Evolutionary conservation across 2,113 vertebrate species (phyloP).

Genomic region (Pimephales promelas): DNA sequence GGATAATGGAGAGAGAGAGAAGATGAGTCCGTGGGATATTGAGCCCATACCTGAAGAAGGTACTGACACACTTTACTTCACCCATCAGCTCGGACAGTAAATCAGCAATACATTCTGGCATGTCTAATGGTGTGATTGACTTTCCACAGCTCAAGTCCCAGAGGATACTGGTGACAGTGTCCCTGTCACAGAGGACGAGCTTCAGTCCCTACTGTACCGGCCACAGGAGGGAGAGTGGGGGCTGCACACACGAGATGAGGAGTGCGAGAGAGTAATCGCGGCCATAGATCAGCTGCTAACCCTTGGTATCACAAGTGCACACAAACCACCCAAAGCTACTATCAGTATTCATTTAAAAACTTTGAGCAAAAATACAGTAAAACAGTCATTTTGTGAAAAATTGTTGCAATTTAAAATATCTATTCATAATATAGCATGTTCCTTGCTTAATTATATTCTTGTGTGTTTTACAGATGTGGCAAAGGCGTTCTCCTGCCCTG

Average conservation of each 20-base stretch:
- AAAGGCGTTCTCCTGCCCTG: conserved; percentile 90
- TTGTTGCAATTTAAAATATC: no score
- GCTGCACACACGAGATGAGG: conserved; percentile 87
- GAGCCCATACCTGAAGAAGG: conserved; percentile 97
- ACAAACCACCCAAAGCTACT: neutral
- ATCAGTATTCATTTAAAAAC: neutral
- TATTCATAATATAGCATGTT: neutral
- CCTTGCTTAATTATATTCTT: neutral
- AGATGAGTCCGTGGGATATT: conserved; percentile 99
- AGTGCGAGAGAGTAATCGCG: conserved; percentile 88
- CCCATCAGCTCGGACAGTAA: neutral
- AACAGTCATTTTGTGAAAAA: no score
- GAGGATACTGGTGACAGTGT: conserved; percentile 93
- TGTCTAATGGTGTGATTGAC: conserved; percentile 14
- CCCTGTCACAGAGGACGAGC: conserved; percentile 89
- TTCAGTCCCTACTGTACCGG: conserved; percentile 87
- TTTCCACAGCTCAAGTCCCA: conserved; percentile 77
- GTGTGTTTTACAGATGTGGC: conserved; percentile 83
- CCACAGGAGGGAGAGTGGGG: conserved; percentile 98
- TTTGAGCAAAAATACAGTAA: neutral
- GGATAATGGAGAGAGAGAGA: conserved; percentile 96
- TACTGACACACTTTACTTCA: conserved; percentile 51
- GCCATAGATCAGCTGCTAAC: conserved; percentile 92
- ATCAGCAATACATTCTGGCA: neutral
- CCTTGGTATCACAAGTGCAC: conserved; percentile 76